phyloP scores from a whole-genome alignment of 2,797 vertebrate species.

The Sternotherus odoratus region DNA sequence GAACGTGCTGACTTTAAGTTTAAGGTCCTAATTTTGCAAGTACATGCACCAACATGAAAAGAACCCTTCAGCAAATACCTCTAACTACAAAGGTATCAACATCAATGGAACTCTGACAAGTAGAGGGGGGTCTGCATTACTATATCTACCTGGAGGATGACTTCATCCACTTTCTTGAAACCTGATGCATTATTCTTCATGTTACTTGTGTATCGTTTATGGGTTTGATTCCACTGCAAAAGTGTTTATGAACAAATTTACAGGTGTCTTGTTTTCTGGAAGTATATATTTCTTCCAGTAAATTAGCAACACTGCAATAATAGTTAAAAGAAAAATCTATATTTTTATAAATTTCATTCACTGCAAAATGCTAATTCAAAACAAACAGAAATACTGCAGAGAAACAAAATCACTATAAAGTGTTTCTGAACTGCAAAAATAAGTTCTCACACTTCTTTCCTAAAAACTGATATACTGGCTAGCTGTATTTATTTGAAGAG shows the following conservation, averaged over 20 bases:
- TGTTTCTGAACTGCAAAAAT: neutral
- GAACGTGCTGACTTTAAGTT: too few species aligned
- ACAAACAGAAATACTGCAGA: neutral
- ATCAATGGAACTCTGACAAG: slow-evolving; percentile 21
- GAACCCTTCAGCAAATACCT: neutral
- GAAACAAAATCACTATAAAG: neutral
- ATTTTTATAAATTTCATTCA: neutral
- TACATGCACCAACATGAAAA: neutral
- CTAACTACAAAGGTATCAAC: slow-evolving; percentile 1
- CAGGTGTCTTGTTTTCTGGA: neutral
- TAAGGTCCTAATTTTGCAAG: neutral
- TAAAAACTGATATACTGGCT: neutral
- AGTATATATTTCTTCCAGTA: neutral
- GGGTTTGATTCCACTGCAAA: slow-evolving; percentile 40
- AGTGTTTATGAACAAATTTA: neutral
- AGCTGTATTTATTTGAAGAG: neutral
- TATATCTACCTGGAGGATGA: neutral
- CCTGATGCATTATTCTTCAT: slow-evolving; percentile 65
- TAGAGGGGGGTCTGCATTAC: neutral
- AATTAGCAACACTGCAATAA: neutral
- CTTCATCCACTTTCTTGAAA: slow-evolving; percentile 48
- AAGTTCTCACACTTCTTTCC: neutral
- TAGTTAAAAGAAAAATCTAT: neutral
- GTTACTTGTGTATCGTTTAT: neutral
- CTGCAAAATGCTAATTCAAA: neutral